These are phyloP conservation scores for Nesogale talazaci DNA, from an alignment of 2,113 vertebrate species.

Conservation along the genomic window DNA sequence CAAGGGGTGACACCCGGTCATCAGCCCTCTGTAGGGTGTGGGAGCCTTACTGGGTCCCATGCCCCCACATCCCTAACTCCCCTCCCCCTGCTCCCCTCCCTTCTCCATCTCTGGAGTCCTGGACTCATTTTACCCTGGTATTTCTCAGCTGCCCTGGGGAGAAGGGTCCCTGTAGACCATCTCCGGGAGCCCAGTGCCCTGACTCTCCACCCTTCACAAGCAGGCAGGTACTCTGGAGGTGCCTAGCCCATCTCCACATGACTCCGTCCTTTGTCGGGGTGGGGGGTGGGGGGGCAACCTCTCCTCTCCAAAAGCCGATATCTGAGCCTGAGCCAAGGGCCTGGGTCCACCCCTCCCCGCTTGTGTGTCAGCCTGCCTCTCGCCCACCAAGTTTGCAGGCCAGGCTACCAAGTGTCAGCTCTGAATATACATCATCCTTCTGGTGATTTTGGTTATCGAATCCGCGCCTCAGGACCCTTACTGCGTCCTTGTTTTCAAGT, in stretches of 20 bases:
- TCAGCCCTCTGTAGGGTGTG: too few relatives aligned
- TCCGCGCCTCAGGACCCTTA: constrained; percentile 59
- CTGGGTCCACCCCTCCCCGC: not conserved
- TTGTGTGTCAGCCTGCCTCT: not conserved
- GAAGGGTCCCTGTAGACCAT: not conserved
- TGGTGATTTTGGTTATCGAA: constrained; percentile 72
- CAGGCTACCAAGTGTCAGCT: not conserved
- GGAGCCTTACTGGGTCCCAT: too few relatives aligned
- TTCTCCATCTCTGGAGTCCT: not conserved
- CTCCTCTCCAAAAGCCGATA: constrained; percentile 20
- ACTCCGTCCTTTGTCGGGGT: not conserved
- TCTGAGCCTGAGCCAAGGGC: not conserved
- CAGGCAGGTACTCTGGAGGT: not conserved
- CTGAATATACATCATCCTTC: not conserved
- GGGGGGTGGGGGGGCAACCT: not conserved
- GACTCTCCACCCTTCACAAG: not conserved
- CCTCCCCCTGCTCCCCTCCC: not conserved
- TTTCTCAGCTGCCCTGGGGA: not conserved
- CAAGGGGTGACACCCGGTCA: too few relatives aligned
- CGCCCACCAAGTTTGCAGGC: constrained; percentile 25
- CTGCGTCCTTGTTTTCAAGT: constrained; percentile 57
- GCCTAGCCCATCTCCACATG: not conserved
- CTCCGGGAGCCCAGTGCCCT: not conserved
- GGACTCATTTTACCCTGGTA: not conserved
- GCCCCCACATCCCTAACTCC: too few relatives aligned